phyloP scores from a whole-genome alignment of 2,113 vertebrate species.

The Cardinalis cardinalis region DNA sequence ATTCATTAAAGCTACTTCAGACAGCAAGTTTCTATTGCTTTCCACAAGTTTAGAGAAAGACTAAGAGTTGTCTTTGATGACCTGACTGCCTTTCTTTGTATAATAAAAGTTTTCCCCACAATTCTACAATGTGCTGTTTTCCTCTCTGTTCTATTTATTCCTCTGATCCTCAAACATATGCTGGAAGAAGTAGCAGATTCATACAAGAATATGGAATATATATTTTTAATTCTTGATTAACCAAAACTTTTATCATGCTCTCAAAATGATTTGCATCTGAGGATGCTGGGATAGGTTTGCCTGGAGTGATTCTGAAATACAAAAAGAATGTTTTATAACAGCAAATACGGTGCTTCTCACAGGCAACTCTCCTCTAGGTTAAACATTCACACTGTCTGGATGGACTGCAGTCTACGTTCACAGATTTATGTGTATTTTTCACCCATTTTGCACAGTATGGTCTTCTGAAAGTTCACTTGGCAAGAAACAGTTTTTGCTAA shows the following conservation, averaged over 20 bases:
- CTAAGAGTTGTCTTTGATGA: neutral
- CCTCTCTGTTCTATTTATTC: neutral
- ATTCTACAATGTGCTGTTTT: neutral
- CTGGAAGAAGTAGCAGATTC: neutral
- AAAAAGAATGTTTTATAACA: slow-evolving; percentile 12
- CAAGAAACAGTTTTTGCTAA: slow-evolving; percentile 33
- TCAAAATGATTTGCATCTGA: neutral
- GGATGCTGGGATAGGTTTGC: neutral
- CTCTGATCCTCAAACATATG: neutral
- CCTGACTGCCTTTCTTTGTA: neutral
- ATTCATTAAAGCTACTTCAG: neutral
- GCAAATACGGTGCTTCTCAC: slow-evolving; percentile 16
- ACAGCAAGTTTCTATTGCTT: slow-evolving; percentile 1
- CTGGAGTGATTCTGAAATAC: neutral
- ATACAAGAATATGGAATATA: neutral
- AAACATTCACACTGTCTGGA: slow-evolving; percentile 22
- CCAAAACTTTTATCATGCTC: neutral
- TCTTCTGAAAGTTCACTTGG: slow-evolving; percentile 29
- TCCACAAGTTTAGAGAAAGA: neutral
- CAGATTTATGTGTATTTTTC: slow-evolving; percentile 40
- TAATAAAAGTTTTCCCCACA: neutral
- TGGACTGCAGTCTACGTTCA: slow-evolving; percentile 33
- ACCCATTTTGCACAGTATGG: slow-evolving; percentile 10
- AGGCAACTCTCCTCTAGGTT: slow-evolving; percentile 38
- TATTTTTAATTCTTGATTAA: slow-evolving; percentile 10